These are phyloP conservation scores for Cricetomys ansorgei DNA, from an alignment of 2,113 vertebrate genomes.

Conservation along the genomic window DNA sequence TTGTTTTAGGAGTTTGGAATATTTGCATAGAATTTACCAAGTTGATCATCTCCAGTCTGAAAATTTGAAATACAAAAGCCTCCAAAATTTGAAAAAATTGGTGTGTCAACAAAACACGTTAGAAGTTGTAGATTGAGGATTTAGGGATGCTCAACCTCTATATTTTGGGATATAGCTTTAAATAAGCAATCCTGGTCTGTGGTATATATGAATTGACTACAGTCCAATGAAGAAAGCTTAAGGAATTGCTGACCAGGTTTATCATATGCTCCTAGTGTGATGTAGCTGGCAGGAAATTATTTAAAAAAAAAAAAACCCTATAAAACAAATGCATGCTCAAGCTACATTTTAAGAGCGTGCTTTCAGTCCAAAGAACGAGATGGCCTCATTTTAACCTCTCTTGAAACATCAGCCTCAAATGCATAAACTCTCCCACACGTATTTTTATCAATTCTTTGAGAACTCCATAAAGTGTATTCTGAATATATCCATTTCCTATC, in stretches of 20 bases:
- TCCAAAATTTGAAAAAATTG: neutral
- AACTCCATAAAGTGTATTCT: neutral
- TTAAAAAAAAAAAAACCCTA: neutral
- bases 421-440: neutral
- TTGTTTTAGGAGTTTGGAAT: neutral
- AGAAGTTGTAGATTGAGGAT: neutral
- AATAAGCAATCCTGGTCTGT: neutral
- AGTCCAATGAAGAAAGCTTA: slow-evolving; percentile 24
- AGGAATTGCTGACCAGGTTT: neutral
- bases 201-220: neutral
- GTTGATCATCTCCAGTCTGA: neutral
- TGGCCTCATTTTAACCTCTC: neutral
- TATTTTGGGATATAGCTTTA: neutral
- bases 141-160: neutral
- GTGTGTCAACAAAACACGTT: neutral
- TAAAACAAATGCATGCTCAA: neutral
- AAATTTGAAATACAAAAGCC: neutral
- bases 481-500: neutral
- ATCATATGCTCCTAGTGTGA: neutral
- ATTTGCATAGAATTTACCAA: neutral
- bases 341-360: neutral
- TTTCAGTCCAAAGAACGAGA: neutral
- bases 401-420: neutral
- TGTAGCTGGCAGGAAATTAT: neutral
- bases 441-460: neutral